Evolutionary conservation across 2,797 vertebrate species (phyloP).

Genomic region (Psittacula derbiana): DNA sequence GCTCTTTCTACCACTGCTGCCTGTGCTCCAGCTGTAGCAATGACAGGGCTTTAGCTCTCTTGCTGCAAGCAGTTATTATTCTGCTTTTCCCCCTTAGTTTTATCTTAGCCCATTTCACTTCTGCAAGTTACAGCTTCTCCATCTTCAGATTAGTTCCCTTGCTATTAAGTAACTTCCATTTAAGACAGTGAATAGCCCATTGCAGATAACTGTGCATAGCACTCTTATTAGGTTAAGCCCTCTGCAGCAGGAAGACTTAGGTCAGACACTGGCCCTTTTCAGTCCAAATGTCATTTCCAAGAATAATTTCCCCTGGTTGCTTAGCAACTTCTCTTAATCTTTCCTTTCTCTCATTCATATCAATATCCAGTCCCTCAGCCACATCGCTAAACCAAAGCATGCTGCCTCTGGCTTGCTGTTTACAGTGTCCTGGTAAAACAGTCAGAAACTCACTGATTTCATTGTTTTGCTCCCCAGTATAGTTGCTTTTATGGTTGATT

Average conservation of each 20-base stretch:
- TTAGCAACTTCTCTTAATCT: conserved; percentile 41
- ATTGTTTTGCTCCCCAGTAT: background rate
- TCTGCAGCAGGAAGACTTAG: conserved; percentile 7
- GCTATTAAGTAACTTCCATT: conserved; percentile 1
- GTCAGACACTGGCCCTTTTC: background rate
- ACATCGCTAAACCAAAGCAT: background rate
- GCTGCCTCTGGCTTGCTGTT: background rate
- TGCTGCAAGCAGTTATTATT: background rate
- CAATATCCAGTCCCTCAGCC: background rate
- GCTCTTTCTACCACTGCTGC: background rate
- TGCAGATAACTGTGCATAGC: background rate
- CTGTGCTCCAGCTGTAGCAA: background rate
- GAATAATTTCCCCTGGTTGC: conserved; percentile 34
- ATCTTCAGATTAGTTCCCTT: background rate
- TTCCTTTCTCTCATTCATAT: conserved; percentile 1
- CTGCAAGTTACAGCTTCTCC: background rate
- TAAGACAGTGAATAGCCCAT: background rate
- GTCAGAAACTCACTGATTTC: background rate
- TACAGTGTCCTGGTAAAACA: background rate
- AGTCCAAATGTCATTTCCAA: conserved; percentile 49
- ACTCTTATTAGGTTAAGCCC: conserved; percentile 14
- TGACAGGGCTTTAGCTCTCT: background rate
- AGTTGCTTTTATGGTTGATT: background rate
- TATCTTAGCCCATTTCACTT: background rate
- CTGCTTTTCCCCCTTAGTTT: background rate